Evolutionary conservation across 1,140 invertebrate genomes (phyloP), one percentile per base, ranked within the genome.

Genomic region (Drosophila nannoptera): DNA sequence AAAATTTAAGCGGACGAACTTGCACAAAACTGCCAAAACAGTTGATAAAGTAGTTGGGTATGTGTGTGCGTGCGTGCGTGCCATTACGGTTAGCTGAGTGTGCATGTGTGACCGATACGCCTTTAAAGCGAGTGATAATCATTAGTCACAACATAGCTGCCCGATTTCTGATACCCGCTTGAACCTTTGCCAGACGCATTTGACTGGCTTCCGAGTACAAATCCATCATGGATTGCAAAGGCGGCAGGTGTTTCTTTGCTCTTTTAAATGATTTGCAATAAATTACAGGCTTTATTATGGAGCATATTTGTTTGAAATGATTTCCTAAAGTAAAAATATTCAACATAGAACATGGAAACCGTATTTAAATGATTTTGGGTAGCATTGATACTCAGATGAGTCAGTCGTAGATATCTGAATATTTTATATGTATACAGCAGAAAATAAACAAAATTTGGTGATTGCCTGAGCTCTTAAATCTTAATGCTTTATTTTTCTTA

Each of bases 401-500:
- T 81, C 77, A 81, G 72, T 32, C 42, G 12, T 54, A 48, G 67
- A 72, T 72, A 45, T 45, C 7, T 7, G 8, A 14, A 45, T 22
- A 45, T 7, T 33, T 49, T 3, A 11, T 32, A 2, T 5, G 9
- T n/a, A 40, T 22, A 40, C 29, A 7, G 7, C 29, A 9, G n/a
- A 22, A 32, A 33, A 7, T 49, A 9, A 40, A 11, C 38, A 49
- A 49, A 32, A n/a, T n/a, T n/a, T n/a, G n/a, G n/a, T n/a, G n/a
- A n/a, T n/a, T n/a, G 22, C 3, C 22, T 22, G 22, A 22, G 22
- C 22, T 22, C 3, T 22, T 22, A 22, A 22, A 49, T 32, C 22
- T 35, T 50, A 12, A 50, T 43, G 12, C n/a, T 49, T 54, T 55
- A 55, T 62, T 66, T 33, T 16, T 36, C 73, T 54, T 77, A 94